Base-by-base conservation (phyloP, 2,888 invertebrate genomes). In the Thalpophila matura region DNA sequence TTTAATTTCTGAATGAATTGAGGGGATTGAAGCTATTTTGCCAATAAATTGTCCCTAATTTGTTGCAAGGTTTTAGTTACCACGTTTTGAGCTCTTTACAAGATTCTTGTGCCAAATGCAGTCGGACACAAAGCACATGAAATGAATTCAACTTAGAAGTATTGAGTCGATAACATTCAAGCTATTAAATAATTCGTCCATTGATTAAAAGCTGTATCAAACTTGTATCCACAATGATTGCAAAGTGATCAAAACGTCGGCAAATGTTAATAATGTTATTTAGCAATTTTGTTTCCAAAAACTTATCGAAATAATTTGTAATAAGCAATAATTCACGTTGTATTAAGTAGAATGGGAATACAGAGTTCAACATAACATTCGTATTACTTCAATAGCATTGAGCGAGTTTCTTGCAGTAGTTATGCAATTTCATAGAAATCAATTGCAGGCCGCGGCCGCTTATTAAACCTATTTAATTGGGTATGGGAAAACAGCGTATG, bases 1-100 rank as follows among this genome's bases (percentile, higher is more conserved):
- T 33, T 53, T 66, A 53, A 10, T 31, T 27, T 42, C 14, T 49
- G 16, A 20, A 65, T 69, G 47, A 58, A 26, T 22, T 37, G 22
- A 35, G 33, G 68, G 53, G 37, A 6, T 60, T 47, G 59, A 70
- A 51, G 38, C 38, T 70, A 54, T 22, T 10, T 50, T 33, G 50
- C 50, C 46, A 74, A 70, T 55, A 42, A 74, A 70, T 55, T 22
- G 43, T 20, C 37, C 47, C 26, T 66, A 53, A 20, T 14, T 40
- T 10, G n/a, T 47, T 60, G 12, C 9, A 37, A 16, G 7, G 14
- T 29, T n/a, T n/a, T 16, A 35, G 18, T 14, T 45, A 26, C 27
- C 14, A 60, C 16, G 3, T 37, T 60, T 51, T 51, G 33, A 74
- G 0, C 27, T 10, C 69, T 74, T 55, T 29, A 47, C 29, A 55